phyloP scores from a whole-genome alignment of 2,888 invertebrate genomes.

The Cephus pulcher region DNA sequence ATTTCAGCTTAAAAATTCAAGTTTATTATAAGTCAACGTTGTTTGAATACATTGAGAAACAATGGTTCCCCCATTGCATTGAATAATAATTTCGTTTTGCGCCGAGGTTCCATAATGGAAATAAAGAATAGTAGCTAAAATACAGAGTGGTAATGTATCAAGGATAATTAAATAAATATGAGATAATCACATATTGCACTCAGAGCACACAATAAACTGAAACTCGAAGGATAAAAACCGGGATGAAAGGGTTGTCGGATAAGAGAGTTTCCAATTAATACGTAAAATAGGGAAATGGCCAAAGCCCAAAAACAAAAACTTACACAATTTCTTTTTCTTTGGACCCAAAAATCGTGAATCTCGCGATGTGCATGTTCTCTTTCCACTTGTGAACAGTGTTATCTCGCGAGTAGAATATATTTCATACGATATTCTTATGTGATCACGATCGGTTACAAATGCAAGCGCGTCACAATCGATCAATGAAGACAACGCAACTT shows the following conservation, averaged over 20 bases:
- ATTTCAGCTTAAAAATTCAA: constrained; percentile 28
- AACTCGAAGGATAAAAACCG: background rate
- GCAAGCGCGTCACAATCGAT: background rate
- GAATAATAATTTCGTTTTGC: background rate
- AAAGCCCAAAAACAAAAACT: background rate
- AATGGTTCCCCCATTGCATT: background rate
- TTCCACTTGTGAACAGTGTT: background rate
- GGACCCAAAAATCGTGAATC: background rate
- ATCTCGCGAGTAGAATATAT: background rate
- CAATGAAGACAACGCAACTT: background rate
- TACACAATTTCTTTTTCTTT: background rate
- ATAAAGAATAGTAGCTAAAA: background rate
- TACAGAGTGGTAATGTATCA: background rate
- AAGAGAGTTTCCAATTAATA: background rate
- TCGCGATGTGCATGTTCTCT: background rate
- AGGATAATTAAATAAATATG: background rate
- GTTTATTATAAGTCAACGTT: constrained; percentile 34
- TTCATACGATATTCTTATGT: background rate
- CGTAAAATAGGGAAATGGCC: background rate
- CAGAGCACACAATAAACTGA: background rate
- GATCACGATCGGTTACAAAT: background rate
- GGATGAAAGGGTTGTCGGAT: background rate
- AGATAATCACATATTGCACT: background rate
- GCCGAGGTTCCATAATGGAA: background rate
- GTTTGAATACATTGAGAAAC: constrained; percentile 32